phyloP scores from a whole-genome alignment of 2,797 vertebrate genomes.

The Morus bassanus region DNA sequence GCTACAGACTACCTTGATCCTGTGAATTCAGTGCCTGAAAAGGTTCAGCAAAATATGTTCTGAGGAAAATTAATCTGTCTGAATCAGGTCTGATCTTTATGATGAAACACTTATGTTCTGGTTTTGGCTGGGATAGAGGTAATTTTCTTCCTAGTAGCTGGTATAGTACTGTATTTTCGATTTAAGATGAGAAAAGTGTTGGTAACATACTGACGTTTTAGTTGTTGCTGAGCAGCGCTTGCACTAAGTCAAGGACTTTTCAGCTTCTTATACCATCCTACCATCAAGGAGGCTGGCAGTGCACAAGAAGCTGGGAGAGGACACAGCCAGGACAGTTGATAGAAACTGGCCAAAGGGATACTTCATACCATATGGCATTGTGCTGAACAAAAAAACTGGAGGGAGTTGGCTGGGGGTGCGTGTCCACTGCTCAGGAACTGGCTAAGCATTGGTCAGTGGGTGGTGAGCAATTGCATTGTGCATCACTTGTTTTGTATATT shows the following conservation, averaged over 20 bases:
- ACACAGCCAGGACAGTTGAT: background rate
- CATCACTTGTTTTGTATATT: background rate
- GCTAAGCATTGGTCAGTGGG: background rate
- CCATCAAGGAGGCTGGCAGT: background rate
- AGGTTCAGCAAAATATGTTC: background rate
- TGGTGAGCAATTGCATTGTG: background rate
- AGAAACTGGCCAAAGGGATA: background rate
- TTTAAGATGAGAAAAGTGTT: background rate
- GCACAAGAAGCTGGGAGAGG: background rate
- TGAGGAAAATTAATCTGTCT: background rate
- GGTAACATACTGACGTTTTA: background rate
- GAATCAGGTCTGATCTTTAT: background rate
- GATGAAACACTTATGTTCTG: background rate
- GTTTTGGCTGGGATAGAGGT: background rate
- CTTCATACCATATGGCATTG: background rate
- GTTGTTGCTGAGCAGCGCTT: background rate
- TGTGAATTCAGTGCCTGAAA: background rate
- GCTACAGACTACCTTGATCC: background rate
- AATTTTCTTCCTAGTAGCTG: background rate
- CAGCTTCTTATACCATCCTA: background rate
- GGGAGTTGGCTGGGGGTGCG: background rate
- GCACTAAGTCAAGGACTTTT: background rate
- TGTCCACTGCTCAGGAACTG: background rate
- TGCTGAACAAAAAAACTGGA: background rate
- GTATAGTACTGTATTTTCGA: background rate